Evolutionary conservation across 2,797 vertebrate species (phyloP).

Genomic region (Anisognathus igniventris): DNA sequence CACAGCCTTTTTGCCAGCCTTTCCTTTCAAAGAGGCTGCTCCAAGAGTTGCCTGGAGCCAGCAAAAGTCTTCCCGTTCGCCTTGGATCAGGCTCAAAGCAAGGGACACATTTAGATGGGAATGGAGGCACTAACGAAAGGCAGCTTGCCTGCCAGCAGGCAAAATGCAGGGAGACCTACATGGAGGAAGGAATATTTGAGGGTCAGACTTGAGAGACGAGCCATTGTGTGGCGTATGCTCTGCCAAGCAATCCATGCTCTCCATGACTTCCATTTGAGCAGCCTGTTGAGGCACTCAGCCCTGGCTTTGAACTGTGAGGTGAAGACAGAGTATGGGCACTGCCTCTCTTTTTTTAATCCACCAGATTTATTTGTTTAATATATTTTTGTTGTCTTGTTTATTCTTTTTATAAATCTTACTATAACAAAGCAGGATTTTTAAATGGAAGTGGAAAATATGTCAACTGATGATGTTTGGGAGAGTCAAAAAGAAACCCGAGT

Average conservation of each 20-base stretch:
- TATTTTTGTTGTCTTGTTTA: neutral
- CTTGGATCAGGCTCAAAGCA: neutral
- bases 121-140: neutral
- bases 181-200: neutral
- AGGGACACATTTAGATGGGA: neutral
- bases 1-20: neutral
- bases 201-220: neutral
- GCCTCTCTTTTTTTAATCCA: neutral
- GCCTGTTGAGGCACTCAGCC: neutral
- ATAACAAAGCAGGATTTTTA: neutral
- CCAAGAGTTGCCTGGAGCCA: neutral
- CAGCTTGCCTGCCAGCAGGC: neutral
- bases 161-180: neutral
- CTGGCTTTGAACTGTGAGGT: neutral
- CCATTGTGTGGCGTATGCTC: fast-evolving
- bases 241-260: neutral
- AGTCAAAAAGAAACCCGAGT: neutral
- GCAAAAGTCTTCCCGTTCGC: neutral
- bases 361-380: neutral
- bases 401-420: neutral
- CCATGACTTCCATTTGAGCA: neutral
- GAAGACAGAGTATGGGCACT: neutral
- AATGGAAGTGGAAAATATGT: neutral
- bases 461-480: neutral
- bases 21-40: neutral